A percentile compares a stretch with the other conserved stretches of the same genome.
These are phyloP conservation scores for Rhinichthys klamathensis DNA, from an alignment of 2,113 vertebrate species.

Conservation along the genomic window DNA sequence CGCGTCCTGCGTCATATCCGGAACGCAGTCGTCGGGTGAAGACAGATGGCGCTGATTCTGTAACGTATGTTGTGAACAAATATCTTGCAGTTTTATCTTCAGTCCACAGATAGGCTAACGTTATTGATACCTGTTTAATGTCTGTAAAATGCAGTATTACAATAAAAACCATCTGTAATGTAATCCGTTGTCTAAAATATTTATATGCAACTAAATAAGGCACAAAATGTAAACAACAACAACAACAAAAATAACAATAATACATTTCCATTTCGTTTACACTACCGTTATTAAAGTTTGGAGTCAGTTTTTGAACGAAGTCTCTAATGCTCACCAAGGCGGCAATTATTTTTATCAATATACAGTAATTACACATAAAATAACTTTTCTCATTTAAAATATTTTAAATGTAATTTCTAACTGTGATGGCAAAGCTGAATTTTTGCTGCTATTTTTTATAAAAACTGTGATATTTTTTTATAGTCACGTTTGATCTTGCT, in stretches of 20 bases:
- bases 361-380: neutral
- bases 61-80: neutral
- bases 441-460: neutral
- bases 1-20: slow-evolving; percentile 63
- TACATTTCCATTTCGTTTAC: no score
- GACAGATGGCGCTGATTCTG: slow-evolving; percentile 23
- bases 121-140: neutral
- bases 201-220: neutral
- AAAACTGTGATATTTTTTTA: neutral
- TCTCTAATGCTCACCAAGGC: neutral
- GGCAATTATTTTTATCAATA: neutral
- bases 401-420: no score
- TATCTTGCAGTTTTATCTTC: neutral
- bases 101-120: neutral
- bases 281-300: no score
- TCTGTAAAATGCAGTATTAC: neutral
- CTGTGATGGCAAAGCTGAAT: neutral
- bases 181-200: neutral
- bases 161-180: neutral
- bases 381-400: no score
- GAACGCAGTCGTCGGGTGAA: neutral
- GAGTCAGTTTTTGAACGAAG: neutral
- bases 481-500: neutral
- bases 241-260: no score
- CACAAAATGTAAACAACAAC: neutral